phyloP scores from a whole-genome alignment of 2,797 vertebrate genomes.

The Antrozous pallidus region DNA sequence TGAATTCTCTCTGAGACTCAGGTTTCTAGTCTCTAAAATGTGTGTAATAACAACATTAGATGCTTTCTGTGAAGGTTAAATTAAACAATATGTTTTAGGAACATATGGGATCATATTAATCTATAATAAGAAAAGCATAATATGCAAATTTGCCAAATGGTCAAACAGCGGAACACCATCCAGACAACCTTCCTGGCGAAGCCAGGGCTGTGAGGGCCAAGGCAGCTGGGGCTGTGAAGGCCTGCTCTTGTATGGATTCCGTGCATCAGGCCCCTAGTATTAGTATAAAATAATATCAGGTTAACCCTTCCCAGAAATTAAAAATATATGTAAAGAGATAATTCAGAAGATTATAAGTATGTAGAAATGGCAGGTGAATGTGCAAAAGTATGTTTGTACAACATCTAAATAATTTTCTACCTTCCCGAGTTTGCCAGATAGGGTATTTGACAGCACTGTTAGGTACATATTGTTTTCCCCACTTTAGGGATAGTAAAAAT shows the following conservation, averaged over 20 bases:
- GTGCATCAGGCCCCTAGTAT: no score
- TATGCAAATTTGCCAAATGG: no score
- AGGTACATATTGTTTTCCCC: not conserved
- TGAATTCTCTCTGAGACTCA: not conserved
- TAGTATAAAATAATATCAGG: not conserved
- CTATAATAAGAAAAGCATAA: no score
- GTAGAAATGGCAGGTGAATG: not conserved
- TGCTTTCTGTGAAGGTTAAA: not conserved
- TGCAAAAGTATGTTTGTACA: not conserved
- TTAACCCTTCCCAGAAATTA: not conserved
- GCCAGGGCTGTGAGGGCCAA: no score
- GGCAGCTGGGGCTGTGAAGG: no score
- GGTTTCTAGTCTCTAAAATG: not conserved
- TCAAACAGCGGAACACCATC: no score
- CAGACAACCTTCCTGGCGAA: accelerated
- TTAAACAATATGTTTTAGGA: not conserved
- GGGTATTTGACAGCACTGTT: not conserved
- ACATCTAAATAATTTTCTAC: not conserved
- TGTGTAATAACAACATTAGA: not conserved
- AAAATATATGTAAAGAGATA: not conserved
- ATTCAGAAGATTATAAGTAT: not conserved
- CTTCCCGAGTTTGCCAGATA: not conserved
- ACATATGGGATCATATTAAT: not conserved
- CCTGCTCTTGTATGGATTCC: no score
- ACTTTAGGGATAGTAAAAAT: slow-evolving; percentile 33